phyloP scores from a whole-genome alignment of 2,888 invertebrate genomes.

The Leptinotarsa rubiginosa region DNA sequence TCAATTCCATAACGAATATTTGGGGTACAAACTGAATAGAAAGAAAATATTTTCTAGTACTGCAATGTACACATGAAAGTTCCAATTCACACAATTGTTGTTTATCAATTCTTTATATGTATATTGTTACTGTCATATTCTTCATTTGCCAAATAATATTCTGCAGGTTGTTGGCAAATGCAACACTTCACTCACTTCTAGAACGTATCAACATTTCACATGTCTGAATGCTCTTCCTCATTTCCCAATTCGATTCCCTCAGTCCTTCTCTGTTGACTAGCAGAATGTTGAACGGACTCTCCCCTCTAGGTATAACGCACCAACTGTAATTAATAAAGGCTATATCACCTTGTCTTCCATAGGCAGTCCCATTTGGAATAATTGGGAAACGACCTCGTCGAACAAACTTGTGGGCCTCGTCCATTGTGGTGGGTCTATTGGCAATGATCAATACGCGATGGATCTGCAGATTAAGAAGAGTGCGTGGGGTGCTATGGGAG shows the following conservation, averaged over 20 bases:
- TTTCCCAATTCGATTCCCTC: not conserved
- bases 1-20: too few relatives aligned
- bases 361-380: conserved; percentile 5
- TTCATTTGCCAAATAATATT: too few relatives aligned
- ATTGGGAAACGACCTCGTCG: not conserved
- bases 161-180: too few relatives aligned
- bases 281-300: not conserved
- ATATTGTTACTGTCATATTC: too few relatives aligned
- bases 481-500: not conserved
- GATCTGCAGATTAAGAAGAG: not conserved
- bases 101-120: too few relatives aligned
- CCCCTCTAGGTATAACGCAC: not conserved
- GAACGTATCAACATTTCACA: not conserved
- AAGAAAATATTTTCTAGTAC: too few relatives aligned
- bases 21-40: too few relatives aligned
- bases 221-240: not conserved
- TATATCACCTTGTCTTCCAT: conserved; percentile 8
- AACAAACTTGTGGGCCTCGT: conserved; percentile 4
- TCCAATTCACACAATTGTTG: too few relatives aligned
- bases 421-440: conserved; percentile 3
- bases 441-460: conserved; percentile 5
- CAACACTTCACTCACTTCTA: too few relatives aligned
- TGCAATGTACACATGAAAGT: too few relatives aligned
- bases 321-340: conserved; percentile 8
- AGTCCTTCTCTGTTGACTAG: not conserved